phyloP scores from a whole-genome alignment of 2,113 vertebrate species.

The Ptychochromis oligacanthus region DNA sequence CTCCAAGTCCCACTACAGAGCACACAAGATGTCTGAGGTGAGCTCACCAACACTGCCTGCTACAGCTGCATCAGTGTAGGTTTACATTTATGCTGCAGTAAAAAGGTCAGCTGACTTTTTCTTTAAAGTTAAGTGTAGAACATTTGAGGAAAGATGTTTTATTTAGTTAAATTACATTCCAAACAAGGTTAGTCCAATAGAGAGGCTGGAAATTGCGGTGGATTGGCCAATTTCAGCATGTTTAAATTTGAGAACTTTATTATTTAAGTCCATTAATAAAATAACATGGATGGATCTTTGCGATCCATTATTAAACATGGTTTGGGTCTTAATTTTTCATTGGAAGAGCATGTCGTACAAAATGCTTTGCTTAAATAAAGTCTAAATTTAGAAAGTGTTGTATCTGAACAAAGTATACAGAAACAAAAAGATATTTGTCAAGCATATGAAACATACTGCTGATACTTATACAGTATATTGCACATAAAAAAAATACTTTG shows the following conservation, averaged over 20 bases:
- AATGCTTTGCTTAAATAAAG: background rate
- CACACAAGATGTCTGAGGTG: slow-evolving; percentile 94
- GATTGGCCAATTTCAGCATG: background rate
- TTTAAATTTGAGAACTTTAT: background rate
- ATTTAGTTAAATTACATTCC: background rate
- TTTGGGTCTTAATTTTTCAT: background rate
- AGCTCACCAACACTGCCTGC: slow-evolving; percentile 43
- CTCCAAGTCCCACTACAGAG: slow-evolving; percentile 91
- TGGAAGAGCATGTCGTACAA: background rate
- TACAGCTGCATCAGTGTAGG: background rate
- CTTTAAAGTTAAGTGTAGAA: background rate
- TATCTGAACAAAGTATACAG: background rate
- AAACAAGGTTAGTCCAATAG: background rate
- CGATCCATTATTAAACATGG: background rate
- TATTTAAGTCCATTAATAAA: background rate
- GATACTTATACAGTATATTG: background rate
- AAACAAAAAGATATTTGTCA: background rate
- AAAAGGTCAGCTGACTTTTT: background rate
- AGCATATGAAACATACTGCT: background rate
- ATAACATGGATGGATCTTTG: background rate
- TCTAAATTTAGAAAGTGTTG: background rate
- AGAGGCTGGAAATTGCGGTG: background rate
- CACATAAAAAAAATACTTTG: background rate
- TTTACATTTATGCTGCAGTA: background rate
- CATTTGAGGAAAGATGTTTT: background rate